These are phyloP conservation scores for Scolopax bukidnonensis DNA, from an alignment of 2,797 vertebrate species.

Conservation along the genomic window DNA sequence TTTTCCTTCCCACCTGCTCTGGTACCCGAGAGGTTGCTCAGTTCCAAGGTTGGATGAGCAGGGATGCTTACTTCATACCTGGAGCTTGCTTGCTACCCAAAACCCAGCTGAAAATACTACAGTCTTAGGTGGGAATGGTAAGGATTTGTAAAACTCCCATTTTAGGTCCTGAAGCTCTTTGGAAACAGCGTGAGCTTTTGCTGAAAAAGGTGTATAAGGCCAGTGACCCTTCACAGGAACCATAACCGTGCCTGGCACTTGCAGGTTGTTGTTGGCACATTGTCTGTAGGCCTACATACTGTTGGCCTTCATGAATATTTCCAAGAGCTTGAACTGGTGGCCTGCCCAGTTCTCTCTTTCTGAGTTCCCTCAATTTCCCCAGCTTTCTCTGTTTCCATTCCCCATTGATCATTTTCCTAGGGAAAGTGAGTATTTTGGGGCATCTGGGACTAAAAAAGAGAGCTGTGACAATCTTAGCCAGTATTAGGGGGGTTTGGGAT, in stretches of 20 bases:
- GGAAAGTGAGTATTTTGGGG: neutral
- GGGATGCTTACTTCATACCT: neutral
- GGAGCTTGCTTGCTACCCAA: neutral
- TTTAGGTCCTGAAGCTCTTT: neutral
- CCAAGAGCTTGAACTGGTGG: neutral
- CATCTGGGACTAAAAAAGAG: neutral
- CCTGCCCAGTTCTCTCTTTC: neutral
- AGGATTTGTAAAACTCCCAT: neutral
- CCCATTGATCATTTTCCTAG: neutral
- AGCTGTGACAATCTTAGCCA: neutral
- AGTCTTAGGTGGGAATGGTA: neutral
- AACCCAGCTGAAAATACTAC: neutral
- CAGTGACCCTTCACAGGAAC: neutral
- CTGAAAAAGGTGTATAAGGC: neutral
- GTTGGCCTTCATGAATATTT: neutral
- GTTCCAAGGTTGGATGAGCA: neutral
- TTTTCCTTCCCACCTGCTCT: neutral
- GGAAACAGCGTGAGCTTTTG: neutral
- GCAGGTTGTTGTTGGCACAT: rapidly evolving
- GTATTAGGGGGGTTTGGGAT: rapidly evolving
- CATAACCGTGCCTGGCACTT: rapidly evolving
- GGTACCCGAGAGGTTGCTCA: neutral
- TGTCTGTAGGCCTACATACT: neutral
- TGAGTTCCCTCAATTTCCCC: neutral
- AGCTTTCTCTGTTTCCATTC: neutral